These are phyloP conservation scores for Syngnathus acus DNA, from an alignment of 2,797 vertebrate species.

Conservation along the genomic window DNA sequence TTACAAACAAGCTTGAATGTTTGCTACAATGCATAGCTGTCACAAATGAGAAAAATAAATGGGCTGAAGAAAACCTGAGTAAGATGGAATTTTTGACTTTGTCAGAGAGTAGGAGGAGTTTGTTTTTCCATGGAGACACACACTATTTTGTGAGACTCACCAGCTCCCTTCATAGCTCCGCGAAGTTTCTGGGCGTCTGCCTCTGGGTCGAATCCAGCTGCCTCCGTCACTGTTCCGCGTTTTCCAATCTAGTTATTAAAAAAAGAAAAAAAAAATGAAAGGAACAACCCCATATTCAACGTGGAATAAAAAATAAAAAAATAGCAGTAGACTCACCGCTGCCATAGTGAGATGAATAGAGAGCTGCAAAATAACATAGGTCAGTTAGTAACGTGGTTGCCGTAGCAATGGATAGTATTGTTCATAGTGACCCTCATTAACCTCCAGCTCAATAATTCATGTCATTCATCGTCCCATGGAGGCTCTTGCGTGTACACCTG, in stretches of 20 bases:
- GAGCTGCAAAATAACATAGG: not conserved
- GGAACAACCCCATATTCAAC: too few species aligned
- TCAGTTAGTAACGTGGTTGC: not conserved
- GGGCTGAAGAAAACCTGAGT: slow-evolving; percentile 4
- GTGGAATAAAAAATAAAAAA: not conserved
- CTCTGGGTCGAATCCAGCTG: slow-evolving; percentile 73
- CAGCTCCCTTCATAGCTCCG: slow-evolving; percentile 88
- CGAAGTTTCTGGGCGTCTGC: slow-evolving; percentile 77
- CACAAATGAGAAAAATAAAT: not conserved
- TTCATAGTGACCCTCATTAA: slow-evolving; percentile 21
- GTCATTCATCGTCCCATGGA: slow-evolving; percentile 25
- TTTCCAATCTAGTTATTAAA: slow-evolving; percentile 58
- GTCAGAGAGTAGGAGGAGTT: slow-evolving; percentile 17
- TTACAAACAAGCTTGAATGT: slow-evolving; percentile 2
- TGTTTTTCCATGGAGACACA: slow-evolving; percentile 8
- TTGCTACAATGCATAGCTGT: not conserved
- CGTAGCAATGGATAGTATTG: not conserved
- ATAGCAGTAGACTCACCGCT: slow-evolving; percentile 61
- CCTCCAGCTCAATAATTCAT: slow-evolving; percentile 47
- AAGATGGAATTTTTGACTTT: slow-evolving; percentile 30
- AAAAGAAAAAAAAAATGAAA: not conserved
- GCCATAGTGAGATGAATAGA: slow-evolving; percentile 59
- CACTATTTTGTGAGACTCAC: slow-evolving; percentile 64
- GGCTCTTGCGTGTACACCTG: slow-evolving; percentile 25
- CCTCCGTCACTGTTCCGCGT: slow-evolving; percentile 78